Evolutionary conservation across 2,113 vertebrate genomes (phyloP).

Genomic region (Hydrolagus affinis): DNA sequence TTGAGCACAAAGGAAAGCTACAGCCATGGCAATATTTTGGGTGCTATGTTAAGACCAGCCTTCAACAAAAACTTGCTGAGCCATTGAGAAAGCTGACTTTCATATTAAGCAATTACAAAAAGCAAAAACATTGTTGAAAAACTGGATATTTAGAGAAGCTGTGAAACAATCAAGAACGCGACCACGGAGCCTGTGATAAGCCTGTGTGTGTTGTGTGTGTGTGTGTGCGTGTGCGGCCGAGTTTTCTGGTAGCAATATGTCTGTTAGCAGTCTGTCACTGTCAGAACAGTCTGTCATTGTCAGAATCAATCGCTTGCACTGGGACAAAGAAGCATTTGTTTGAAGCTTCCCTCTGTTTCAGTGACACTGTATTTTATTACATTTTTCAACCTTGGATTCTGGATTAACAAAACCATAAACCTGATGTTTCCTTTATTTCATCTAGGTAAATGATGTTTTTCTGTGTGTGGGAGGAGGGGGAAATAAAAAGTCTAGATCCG

Average conservation of each 20-base stretch:
- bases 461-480: background rate
- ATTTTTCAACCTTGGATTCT: background rate
- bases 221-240: background rate
- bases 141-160: background rate
- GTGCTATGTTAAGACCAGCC: no score
- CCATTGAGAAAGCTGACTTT: background rate
- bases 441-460: no score
- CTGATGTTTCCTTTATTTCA: background rate
- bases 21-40: no score
- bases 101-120: background rate
- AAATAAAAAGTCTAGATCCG: background rate
- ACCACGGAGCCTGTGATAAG: background rate
- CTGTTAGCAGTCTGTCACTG: background rate
- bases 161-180: background rate
- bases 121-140: background rate
- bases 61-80: no score
- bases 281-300: slow-evolving; percentile 12
- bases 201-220: no score
- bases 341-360: background rate
- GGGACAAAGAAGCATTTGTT: background rate
- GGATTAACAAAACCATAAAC: background rate
- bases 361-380: background rate
- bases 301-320: background rate
- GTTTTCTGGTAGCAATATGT: background rate
- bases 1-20: no score